Base-by-base conservation (phyloP, 2,888 invertebrate species). In the Agrotis puta region DNA sequence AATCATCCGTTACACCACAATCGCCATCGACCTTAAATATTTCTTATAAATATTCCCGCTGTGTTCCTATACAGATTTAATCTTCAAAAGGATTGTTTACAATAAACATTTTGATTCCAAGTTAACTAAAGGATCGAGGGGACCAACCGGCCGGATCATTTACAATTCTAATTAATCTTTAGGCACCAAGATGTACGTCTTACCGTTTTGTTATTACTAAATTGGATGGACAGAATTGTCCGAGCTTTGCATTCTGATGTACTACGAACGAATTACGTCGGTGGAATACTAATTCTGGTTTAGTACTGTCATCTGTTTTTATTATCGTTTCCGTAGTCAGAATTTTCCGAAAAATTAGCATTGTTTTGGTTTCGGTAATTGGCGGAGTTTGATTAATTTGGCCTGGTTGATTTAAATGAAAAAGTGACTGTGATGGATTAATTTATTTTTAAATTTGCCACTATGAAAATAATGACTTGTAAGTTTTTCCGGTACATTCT, bases 151-250 rank as follows among this genome's bases (percentile, higher is more conserved):
- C 77, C 84, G 88, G 86, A 88, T 91, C 92, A 94, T 95, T 94
- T 95, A 93, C 95, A 95, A 95, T 94, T 95, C 92, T 94, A 95
- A 95, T 95, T 93, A 94, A 94, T 94, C 94, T 90, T 85, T 84
- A 85, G 88, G 90, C 89, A 91, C 90, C 89, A 91, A 93, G 94
- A 94, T 90, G 92, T 90, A 88, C 92, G 90, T 85, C 85, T 88
- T 77, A 86, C 85, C 86, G 87, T 91, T 91, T 90, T 86, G 90
- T 91, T 91, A 83, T 88, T 88, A 90, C 89, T 90, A 90, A 92
- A 92, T 91, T 91, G 91, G 88, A 88, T 85, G 91, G 88, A 88
- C 90, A 87, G 88, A 90, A 89, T 90, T 85, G 91, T 87, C 87
- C 91, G 82, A 92, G 94, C 92, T 94, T 94, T 93, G 92, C 94